These are phyloP conservation scores for Sardinella longiceps DNA, from an alignment of 2,797 vertebrate species.

Conservation along the genomic window DNA sequence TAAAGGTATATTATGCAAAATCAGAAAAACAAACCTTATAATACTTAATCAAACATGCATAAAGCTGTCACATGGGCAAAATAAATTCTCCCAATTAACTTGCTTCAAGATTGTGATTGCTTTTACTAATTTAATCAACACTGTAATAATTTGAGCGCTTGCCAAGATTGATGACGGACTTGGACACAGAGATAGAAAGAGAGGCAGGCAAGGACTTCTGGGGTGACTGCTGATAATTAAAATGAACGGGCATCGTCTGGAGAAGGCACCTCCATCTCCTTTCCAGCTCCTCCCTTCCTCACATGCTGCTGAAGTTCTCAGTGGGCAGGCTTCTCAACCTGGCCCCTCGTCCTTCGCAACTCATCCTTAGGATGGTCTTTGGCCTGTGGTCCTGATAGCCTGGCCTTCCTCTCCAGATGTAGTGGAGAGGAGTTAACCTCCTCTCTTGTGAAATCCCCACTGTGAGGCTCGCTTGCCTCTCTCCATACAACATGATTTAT, in stretches of 20 bases:
- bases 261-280: neutral
- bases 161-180: slow-evolving; percentile 67
- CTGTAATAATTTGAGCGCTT: slow-evolving; percentile 73
- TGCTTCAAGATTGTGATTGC: slow-evolving; percentile 83
- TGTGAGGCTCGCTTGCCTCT: neutral
- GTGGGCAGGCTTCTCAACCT: neutral
- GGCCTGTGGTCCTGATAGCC: neutral
- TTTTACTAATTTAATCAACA: slow-evolving; percentile 89
- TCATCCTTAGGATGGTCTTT: neutral
- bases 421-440: neutral
- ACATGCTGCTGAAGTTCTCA: neutral
- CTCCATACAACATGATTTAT: neutral
- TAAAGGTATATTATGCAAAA: slow-evolving; percentile 94
- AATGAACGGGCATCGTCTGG: slow-evolving; percentile 36
- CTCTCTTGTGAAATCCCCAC: neutral
- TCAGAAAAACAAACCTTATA: slow-evolving; percentile 88
- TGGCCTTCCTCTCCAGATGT: neutral
- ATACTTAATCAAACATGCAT: slow-evolving; percentile 91
- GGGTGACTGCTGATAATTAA: slow-evolving; percentile 43
- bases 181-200: slow-evolving; percentile 40
- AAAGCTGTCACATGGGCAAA: slow-evolving; percentile 82
- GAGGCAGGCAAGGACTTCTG: slow-evolving; percentile 4
- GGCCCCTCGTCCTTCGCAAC: neutral
- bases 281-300: slow-evolving; percentile 34
- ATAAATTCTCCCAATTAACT: slow-evolving; percentile 88